Evolutionary conservation across 2,888 invertebrate species (phyloP).

Genomic region (Dynastes hyllus): DNA sequence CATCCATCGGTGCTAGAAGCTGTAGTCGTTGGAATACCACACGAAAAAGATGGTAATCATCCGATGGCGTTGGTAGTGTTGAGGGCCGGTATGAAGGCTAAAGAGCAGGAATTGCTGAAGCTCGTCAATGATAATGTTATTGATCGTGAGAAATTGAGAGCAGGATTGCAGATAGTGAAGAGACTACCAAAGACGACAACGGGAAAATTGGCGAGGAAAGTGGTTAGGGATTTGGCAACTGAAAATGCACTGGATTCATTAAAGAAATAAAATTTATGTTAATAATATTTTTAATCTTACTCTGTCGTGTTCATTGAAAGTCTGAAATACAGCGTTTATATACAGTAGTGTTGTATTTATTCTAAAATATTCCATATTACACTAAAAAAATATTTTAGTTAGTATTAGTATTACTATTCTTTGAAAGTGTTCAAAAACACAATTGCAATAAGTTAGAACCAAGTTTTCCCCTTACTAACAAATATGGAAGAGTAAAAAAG

Average conservation of each 20-base stretch:
- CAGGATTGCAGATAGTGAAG: constrained; percentile 55
- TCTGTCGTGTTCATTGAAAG: neutral
- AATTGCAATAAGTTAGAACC: too few relatives aligned
- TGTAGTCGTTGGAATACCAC: constrained; percentile 62
- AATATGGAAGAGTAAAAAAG: too few relatives aligned
- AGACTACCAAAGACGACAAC: constrained; percentile 56
- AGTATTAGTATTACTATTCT: too few relatives aligned
- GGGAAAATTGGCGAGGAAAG: constrained; percentile 55
- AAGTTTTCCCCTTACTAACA: too few relatives aligned
- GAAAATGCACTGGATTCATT: constrained; percentile 23
- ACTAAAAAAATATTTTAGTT: too few relatives aligned
- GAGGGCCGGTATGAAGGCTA: constrained; percentile 31
- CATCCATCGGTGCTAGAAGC: constrained; percentile 62
- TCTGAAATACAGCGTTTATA: neutral
- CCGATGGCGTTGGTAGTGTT: constrained; percentile 56
- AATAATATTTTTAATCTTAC: neutral
- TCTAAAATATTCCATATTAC: too few relatives aligned
- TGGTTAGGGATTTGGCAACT: constrained; percentile 49
- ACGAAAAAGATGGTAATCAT: constrained; percentile 54
- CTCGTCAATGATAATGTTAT: constrained; percentile 54
- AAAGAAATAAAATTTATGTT: constrained; percentile 13
- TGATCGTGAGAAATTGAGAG: constrained; percentile 57
- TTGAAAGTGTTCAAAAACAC: too few relatives aligned
- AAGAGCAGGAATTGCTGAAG: constrained; percentile 50
- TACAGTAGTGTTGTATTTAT: too few relatives aligned